Evolutionary conservation across 2,888 invertebrate genomes (phyloP).

Genomic region (Protodeltote pygarga): DNA sequence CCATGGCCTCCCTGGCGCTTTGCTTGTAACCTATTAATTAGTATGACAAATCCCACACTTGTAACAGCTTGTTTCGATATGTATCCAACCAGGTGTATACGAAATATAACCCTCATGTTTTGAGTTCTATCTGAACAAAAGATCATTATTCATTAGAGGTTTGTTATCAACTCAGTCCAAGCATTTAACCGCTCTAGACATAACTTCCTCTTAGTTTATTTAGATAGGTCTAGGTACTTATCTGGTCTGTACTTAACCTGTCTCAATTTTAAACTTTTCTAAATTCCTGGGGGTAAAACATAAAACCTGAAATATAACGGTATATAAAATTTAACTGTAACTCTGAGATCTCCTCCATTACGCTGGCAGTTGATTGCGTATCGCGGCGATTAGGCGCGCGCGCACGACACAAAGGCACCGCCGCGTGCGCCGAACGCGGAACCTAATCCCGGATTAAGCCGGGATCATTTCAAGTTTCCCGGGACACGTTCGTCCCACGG

Average conservation of each 20-base stretch:
- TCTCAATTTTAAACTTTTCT: constrained; percentile 5
- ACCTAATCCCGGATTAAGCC: constrained; percentile 62
- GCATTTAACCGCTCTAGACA: too few relatives aligned
- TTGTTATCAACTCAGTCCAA: too few relatives aligned
- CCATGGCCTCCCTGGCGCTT: too few relatives aligned
- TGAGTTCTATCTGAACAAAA: too few relatives aligned
- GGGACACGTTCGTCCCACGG: constrained; percentile 59
- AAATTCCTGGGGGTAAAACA: constrained; percentile 4
- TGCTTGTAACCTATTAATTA: too few relatives aligned
- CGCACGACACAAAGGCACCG: constrained; percentile 69
- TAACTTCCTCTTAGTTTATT: too few relatives aligned
- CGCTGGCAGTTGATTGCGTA: constrained; percentile 70
- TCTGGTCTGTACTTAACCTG: background rate
- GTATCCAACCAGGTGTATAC: too few relatives aligned
- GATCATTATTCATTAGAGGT: too few relatives aligned
- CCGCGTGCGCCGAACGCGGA: constrained; percentile 58
- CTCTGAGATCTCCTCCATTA: constrained; percentile 57
- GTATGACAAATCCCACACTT: too few relatives aligned
- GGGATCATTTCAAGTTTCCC: constrained; percentile 52
- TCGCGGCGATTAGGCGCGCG: constrained; percentile 73
- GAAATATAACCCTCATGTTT: too few relatives aligned
- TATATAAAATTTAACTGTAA: constrained; percentile 38
- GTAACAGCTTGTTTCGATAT: too few relatives aligned
- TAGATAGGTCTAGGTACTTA: background rate
- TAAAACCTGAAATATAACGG: constrained; percentile 37